Conservation (phyloP, 2,113 vertebrate genomes). For the Limanda limanda region DNA sequence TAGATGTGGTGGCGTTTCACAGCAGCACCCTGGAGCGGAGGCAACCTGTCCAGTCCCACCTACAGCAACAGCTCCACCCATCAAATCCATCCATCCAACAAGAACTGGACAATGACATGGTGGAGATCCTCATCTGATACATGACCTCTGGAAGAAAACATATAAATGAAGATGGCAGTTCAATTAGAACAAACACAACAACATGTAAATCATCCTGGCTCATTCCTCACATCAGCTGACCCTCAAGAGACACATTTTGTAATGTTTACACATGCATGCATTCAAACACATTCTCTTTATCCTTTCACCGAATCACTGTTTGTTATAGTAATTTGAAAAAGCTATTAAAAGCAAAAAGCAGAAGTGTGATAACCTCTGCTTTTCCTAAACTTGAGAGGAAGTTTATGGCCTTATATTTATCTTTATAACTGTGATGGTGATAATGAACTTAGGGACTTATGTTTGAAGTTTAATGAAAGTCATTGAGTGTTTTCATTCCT, state of each 20-base stretch:
- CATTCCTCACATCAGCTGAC: not conserved
- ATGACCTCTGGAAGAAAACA: not conserved
- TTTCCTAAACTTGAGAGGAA: slow-evolving; percentile 12
- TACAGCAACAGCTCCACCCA: slow-evolving; percentile 44
- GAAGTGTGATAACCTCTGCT: not conserved
- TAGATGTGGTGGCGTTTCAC: slow-evolving; percentile 81
- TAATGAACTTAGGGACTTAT: not conserved
- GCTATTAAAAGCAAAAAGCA: not conserved
- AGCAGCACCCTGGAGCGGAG: slow-evolving; percentile 82
- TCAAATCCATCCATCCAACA: slow-evolving; percentile 56
- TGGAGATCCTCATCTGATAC: slow-evolving; percentile 85
- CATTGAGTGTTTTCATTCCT: not conserved
- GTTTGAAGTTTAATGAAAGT: slow-evolving; percentile 6
- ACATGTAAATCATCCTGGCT: not conserved
- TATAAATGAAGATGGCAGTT: not conserved
- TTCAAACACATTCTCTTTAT: not conserved
- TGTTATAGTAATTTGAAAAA: not conserved
- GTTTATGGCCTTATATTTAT: slow-evolving; percentile 5
- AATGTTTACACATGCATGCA: slow-evolving; percentile 13
- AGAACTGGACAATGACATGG: slow-evolving; percentile 83
- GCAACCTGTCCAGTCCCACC: slow-evolving; percentile 68
- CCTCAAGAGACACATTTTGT: slow-evolving; percentile 11
- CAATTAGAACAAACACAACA: not conserved
- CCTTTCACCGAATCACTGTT: not conserved
- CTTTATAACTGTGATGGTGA: not conserved